Evolutionary conservation across 2,888 invertebrate species (phyloP).

Genomic region (Acronicta leporina): DNA sequence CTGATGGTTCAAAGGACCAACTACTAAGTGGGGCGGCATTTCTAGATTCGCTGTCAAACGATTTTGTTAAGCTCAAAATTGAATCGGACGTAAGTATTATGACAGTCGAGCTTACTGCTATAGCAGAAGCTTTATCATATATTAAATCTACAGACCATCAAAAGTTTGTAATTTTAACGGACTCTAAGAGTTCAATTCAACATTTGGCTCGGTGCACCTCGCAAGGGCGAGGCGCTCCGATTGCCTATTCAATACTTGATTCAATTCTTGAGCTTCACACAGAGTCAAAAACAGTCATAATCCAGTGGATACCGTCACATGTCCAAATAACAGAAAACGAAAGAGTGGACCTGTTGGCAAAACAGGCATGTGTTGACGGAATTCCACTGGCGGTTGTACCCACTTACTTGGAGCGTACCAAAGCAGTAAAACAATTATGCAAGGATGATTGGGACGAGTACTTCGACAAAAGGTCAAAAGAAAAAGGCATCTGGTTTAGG

Average conservation of each 20-base stretch:
- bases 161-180: constrained; percentile 2
- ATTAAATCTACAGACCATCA: background rate
- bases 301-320: constrained; percentile 9
- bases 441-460: too few relatives aligned
- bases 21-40: background rate
- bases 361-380: background rate
- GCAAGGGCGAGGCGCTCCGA: constrained; percentile 5
- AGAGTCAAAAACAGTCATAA: background rate
- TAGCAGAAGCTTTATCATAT: constrained; percentile 2
- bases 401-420: too few relatives aligned
- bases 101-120: constrained; percentile 8
- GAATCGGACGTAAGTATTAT: constrained; percentile 4
- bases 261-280: constrained; percentile 9
- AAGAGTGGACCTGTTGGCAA: background rate
- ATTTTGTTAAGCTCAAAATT: constrained; percentile 1
- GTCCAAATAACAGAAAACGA: background rate
- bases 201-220: constrained; percentile 11
- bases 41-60: background rate
- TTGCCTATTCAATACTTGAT: constrained; percentile 1
- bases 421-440: too few relatives aligned
- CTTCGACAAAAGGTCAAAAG: too few relatives aligned
- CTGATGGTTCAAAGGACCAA: constrained; percentile 5
- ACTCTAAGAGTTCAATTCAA: constrained; percentile 6
- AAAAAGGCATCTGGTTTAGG: too few relatives aligned
- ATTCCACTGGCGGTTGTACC: background rate